Evolutionary conservation across 2,797 vertebrate species (phyloP).

Genomic region (Schizopygopsis malacanthus): DNA sequence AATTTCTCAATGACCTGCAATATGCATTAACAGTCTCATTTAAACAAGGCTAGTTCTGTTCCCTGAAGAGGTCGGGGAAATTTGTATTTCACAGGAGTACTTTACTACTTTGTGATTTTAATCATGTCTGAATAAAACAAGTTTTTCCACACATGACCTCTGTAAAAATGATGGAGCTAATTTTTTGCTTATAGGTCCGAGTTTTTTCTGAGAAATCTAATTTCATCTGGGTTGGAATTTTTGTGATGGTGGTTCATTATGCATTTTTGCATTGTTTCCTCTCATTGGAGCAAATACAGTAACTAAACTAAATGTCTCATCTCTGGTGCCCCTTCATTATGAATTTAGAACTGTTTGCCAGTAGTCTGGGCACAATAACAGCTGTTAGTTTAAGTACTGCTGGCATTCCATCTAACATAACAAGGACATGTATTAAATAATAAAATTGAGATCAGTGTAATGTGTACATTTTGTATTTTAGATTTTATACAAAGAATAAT

Average conservation of each 20-base stretch:
- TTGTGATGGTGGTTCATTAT: background rate
- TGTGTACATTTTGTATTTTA: too few species aligned
- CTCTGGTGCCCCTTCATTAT: background rate
- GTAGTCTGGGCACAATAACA: background rate
- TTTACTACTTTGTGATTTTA: background rate
- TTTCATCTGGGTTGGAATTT: background rate
- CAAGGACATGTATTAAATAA: background rate
- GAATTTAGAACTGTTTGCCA: background rate
- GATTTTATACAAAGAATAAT: too few species aligned
- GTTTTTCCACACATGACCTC: background rate
- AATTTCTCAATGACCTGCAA: background rate
- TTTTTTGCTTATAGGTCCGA: background rate
- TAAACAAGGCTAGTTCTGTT: background rate
- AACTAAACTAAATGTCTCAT: background rate
- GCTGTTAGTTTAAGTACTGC: slow-evolving; percentile 9
- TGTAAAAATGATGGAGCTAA: background rate
- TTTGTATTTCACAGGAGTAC: background rate
- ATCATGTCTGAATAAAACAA: background rate
- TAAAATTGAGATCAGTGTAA: background rate
- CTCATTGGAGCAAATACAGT: background rate
- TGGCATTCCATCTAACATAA: background rate
- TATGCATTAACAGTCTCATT: background rate
- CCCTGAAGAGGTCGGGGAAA: background rate
- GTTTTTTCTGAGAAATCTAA: background rate
- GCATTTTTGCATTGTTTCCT: background rate